Base-by-base conservation (phyloP, 2,888 invertebrate species). In the Geophilus truncorum region DNA sequence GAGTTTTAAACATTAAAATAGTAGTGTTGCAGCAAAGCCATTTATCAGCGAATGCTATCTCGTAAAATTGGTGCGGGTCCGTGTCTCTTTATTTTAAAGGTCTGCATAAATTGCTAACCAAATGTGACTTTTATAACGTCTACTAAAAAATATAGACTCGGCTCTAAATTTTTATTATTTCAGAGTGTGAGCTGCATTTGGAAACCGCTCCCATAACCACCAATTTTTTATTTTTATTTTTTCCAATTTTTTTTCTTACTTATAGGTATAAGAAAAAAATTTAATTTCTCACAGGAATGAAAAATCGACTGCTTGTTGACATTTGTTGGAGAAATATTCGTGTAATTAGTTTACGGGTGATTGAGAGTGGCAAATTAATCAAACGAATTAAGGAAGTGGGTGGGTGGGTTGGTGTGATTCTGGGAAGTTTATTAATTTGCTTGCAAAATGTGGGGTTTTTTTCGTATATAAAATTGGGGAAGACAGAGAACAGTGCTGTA, bases 1-100 rank as follows among this genome's bases (percentile, higher is more conserved):
- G 70, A 70, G 70, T 70, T 70, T 70, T 70, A 70, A 70, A 70
- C 70, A 70, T 70, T 70, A 70, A 70, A 70, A 70, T 70, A 70
- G 70, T 70, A 28, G 70, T 28, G 25, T 70, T 70, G 70, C 28
- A 25, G 70, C 70, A 28, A 25, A 25, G 70, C 70, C 70, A 25
- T 70, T 70, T 70, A 25, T 70, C 25, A 70, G 70, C 12, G 70
- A 70, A 70, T 70, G 70, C 25, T 28, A 70, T 70, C 70, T 70
- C 70, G 28, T 70, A 70, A 70, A 70, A 70, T 70, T 70, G 70
- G 25, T 4, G 3, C 5, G 45, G 45, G 45, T 45, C 45, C 45
- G 45, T 45, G 45, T 45, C 45, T 45, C 18, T 45, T 45, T 45
- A 45, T 45, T 45, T 45, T 45, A 70, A 70, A 70, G 70, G 70